These are phyloP conservation scores for Lacanobia wlatinum DNA, from an alignment of 2,888 invertebrate genomes.

Conservation along the genomic window DNA sequence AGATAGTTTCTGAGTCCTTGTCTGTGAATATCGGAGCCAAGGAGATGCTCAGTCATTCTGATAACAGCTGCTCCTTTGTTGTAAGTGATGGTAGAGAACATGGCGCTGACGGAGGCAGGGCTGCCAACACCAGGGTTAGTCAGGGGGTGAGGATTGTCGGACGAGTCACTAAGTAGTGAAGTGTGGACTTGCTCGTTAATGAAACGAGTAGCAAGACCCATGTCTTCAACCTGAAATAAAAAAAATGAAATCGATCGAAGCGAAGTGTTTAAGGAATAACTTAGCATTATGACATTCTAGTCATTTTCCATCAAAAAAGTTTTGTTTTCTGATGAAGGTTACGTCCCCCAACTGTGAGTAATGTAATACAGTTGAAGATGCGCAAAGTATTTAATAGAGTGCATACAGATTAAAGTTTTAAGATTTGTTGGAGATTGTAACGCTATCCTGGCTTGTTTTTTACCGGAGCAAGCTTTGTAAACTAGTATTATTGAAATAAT, in stretches of 20 bases:
- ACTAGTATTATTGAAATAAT: neutral
- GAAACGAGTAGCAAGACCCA: conserved; percentile 93
- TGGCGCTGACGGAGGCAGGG: conserved; percentile 90
- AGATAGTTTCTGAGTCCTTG: conserved; percentile 91
- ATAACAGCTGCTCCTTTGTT: conserved; percentile 93
- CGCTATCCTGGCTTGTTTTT: too few relatives aligned
- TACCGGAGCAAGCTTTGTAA: too few relatives aligned
- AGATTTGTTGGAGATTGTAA: too few relatives aligned
- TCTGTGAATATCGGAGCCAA: conserved; percentile 89
- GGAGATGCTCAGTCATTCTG: conserved; percentile 92
- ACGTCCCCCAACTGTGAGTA: too few relatives aligned
- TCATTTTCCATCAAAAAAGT: too few relatives aligned
- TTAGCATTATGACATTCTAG: too few relatives aligned
- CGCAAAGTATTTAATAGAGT: too few relatives aligned
- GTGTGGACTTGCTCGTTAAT: conserved; percentile 93
- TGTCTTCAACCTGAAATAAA: conserved; percentile 90
- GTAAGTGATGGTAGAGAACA: conserved; percentile 93
- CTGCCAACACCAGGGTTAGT: conserved; percentile 89
- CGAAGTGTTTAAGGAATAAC: too few relatives aligned
- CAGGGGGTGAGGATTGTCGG: conserved; percentile 90
- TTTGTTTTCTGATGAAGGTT: too few relatives aligned
- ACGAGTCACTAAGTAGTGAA: conserved; percentile 91
- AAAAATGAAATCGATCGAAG: neutral
- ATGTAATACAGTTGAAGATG: too few relatives aligned
- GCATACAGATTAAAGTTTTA: too few relatives aligned